These are phyloP conservation scores for Brachionus calyciflorus DNA, from an alignment of 1,140 invertebrate species.

Conservation along the genomic window DNA sequence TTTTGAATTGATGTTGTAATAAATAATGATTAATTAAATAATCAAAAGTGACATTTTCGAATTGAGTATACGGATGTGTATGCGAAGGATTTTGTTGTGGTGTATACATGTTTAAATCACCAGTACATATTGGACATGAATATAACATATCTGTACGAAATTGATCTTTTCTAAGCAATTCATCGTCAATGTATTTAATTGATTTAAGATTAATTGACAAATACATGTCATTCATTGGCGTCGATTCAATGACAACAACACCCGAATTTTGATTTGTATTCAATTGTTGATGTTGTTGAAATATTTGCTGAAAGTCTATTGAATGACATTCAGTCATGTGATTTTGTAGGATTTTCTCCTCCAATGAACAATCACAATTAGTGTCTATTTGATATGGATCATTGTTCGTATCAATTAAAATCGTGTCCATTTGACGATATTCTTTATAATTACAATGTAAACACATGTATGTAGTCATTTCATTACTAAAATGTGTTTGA, in stretches of 20 bases:
- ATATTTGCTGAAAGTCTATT: slow-evolving; percentile 44
- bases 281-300: slow-evolving; percentile 41
- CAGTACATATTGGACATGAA: slow-evolving; percentile 44
- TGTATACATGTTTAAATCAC: slow-evolving; percentile 19
- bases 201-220: slow-evolving; percentile 3
- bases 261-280: slow-evolving; percentile 30
- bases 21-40: slow-evolving; percentile 34
- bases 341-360: background rate
- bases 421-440: slow-evolving; percentile 1
- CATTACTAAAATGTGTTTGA: slow-evolving; percentile 26
- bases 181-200: slow-evolving; percentile 39
- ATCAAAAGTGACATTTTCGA: slow-evolving; percentile 42
- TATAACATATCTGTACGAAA: slow-evolving; percentile 37
- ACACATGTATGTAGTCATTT: slow-evolving; percentile 25
- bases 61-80: slow-evolving; percentile 8
- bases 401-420: background rate
- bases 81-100: background rate
- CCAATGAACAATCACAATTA: background rate
- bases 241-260: slow-evolving; percentile 36
- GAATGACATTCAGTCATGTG: slow-evolving; percentile 43
- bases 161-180: slow-evolving; percentile 9
- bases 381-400: slow-evolving; percentile 15
- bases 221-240: slow-evolving; percentile 46
- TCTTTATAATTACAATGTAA: slow-evolving; percentile 43
- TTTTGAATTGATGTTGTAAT: slow-evolving; percentile 27